Conservation (phyloP, 1,140 invertebrate genomes). For the Atta texana region DNA sequence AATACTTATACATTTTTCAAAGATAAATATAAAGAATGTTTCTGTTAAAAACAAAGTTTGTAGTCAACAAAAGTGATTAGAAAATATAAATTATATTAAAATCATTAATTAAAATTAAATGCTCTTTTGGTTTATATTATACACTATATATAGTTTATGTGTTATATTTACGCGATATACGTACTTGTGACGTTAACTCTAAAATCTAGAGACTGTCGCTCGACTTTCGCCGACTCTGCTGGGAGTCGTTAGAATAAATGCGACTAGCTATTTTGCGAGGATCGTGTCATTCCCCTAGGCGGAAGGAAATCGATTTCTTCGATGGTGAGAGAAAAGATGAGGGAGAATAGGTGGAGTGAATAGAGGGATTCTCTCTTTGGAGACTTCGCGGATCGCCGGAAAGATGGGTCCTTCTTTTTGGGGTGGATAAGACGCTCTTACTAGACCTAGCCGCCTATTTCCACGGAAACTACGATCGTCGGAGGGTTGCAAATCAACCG, state of each 20-base stretch:
- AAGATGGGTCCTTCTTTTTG: slow-evolving; percentile 32
- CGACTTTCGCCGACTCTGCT: slow-evolving; percentile 45
- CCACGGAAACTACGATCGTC: slow-evolving; percentile 22
- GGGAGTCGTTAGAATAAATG: slow-evolving; percentile 63
- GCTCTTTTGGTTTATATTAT: neutral
- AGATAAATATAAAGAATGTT: neutral
- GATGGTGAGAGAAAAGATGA: slow-evolving; percentile 56
- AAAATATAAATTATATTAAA: neutral
- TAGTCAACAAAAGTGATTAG: neutral
- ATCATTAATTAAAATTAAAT: neutral
- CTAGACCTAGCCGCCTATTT: slow-evolving; percentile 19
- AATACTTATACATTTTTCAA: neutral
- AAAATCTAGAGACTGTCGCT: slow-evolving; percentile 48
- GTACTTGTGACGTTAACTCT: slow-evolving; percentile 16
- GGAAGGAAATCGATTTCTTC: slow-evolving; percentile 62
- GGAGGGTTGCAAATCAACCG: slow-evolving; percentile 16
- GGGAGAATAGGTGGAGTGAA: neutral
- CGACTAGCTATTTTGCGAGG: slow-evolving; percentile 58
- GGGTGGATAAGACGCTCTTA: slow-evolving; percentile 42
- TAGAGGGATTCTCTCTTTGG: slow-evolving; percentile 12
- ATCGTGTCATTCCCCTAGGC: slow-evolving; percentile 37
- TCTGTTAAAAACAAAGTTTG: neutral
- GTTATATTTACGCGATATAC: neutral
- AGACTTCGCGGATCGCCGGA: slow-evolving; percentile 49
- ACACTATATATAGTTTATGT: neutral